Evolutionary conservation across 2,888 invertebrate species (phyloP).

Genomic region (Xestia sexstrigata): DNA sequence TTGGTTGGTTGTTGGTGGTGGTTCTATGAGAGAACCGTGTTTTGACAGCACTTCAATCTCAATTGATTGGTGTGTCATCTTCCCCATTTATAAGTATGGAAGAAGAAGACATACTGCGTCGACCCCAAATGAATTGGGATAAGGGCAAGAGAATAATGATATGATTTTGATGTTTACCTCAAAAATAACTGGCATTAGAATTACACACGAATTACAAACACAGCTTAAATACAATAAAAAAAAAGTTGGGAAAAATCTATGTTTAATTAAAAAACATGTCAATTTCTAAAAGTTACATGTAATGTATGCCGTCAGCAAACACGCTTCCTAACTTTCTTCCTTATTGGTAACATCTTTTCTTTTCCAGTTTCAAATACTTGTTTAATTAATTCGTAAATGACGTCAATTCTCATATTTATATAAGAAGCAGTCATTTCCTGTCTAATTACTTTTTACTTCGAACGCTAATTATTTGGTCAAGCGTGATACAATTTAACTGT

Average conservation of each 20-base stretch:
- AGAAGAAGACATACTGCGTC: too few relatives aligned
- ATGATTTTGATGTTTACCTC: background rate
- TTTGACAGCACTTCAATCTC: too few relatives aligned
- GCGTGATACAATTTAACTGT: constrained; percentile 17
- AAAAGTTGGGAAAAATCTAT: background rate
- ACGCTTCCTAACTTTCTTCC: background rate
- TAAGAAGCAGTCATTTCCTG: background rate
- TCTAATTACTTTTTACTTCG: background rate
- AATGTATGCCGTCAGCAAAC: background rate
- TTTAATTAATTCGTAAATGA: background rate
- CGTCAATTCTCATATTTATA: too few relatives aligned
- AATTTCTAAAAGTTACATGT: background rate
- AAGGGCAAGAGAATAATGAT: too few relatives aligned
- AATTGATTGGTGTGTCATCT: too few relatives aligned
- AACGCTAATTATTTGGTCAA: constrained; percentile 11
- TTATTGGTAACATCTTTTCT: background rate
- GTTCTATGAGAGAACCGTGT: too few relatives aligned
- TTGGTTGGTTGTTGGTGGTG: too few relatives aligned
- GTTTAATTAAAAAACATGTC: background rate
- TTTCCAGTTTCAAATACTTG: too few relatives aligned
- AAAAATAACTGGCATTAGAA: background rate
- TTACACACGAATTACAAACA: too few relatives aligned
- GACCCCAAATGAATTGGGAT: too few relatives aligned
- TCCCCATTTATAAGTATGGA: too few relatives aligned
- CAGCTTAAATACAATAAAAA: too few relatives aligned